Conservation (phyloP, 2,113 vertebrate genomes). For the Ovis canadensis region DNA sequence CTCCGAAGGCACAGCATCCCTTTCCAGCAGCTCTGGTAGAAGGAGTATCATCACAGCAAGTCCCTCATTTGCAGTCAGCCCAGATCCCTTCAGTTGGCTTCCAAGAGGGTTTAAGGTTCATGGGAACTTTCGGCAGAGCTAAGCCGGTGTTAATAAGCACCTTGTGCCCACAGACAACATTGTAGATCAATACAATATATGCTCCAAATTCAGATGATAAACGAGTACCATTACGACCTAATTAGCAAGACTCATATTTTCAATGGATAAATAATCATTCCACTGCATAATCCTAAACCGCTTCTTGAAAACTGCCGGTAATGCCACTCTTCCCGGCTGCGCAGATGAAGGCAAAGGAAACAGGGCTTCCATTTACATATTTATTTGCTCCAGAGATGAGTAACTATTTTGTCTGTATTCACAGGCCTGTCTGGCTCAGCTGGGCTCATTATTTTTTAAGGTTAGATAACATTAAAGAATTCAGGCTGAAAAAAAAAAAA, state of each 20-base stretch:
- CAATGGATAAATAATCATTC: slow-evolving; percentile 65
- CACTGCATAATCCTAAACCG: slow-evolving; percentile 34
- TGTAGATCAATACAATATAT: slow-evolving; percentile 50
- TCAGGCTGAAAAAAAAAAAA: neutral
- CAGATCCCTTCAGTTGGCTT: neutral
- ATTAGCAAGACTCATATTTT: slow-evolving; percentile 68
- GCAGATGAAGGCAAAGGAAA: neutral
- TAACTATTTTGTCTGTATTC: neutral
- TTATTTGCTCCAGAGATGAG: slow-evolving; percentile 2
- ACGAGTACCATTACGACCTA: slow-evolving; percentile 61
- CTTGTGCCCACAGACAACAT: neutral
- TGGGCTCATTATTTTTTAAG: slow-evolving; percentile 12
- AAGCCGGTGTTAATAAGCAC: slow-evolving; percentile 24
- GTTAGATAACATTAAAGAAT: neutral
- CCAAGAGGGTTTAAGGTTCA: slow-evolving; percentile 2
- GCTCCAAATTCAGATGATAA: slow-evolving; percentile 41
- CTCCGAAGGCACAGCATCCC: neutral
- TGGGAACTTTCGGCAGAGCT: neutral
- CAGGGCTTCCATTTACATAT: neutral
- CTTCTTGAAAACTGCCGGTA: slow-evolving; percentile 25
- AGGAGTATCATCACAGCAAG: neutral
- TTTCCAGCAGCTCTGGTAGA: fast-evolving
- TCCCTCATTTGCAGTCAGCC: neutral
- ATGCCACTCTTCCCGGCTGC: neutral
- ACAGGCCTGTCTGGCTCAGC: neutral